Evolutionary conservation across 2,113 vertebrate species (phyloP), one percentile per base, ranked within the genome.

Genomic region (Tricholaema leucomelas): DNA sequence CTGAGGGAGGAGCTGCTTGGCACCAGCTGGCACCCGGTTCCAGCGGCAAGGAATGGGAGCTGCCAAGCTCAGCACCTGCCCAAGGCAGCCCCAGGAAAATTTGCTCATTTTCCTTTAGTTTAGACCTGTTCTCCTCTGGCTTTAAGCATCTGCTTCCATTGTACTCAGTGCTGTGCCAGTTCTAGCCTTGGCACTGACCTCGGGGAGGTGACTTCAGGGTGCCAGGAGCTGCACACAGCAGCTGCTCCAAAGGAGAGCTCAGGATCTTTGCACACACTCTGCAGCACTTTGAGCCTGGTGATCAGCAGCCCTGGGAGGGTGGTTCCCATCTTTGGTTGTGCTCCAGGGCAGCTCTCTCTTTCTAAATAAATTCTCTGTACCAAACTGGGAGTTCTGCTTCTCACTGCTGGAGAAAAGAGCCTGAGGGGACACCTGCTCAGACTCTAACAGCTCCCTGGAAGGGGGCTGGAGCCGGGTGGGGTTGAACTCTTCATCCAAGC

Each of bases 291-390:
- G 35, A 23, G 15, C 15, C 33, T 36, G 76, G 25, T 25, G 63
- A 10, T 80, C 11, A 30, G 8, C 56, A 84, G 66, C 10, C 24
- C 23, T 52, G 74, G 33, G 64, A 86, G 61, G 31, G 50, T 54
- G 40, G 11, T 80, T 76, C 71, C 71, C 27, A 35, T 84, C 7
- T 8, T 86, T 54, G 74, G 55, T 56, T 84, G 78, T 65, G 60
- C 87, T 56, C 30, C 66, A 61, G 13, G 21, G 6, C 8, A 93
- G 9, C 48, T 83, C 4, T 48, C 48, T 36, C 58, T 81, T 88
- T 72, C 58, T 81, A 72, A 96, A 94, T 95, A 96, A 93, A 96
- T 59, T 31, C 87, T 90, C 82, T 46, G 10, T 85, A 87, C 25
- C 20, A 8, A 80, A 77, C 5, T 3, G 3, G 2, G 4, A 24